Conservation (phyloP, 2,888 invertebrate genomes). For the Diloba caeruleocephala region DNA sequence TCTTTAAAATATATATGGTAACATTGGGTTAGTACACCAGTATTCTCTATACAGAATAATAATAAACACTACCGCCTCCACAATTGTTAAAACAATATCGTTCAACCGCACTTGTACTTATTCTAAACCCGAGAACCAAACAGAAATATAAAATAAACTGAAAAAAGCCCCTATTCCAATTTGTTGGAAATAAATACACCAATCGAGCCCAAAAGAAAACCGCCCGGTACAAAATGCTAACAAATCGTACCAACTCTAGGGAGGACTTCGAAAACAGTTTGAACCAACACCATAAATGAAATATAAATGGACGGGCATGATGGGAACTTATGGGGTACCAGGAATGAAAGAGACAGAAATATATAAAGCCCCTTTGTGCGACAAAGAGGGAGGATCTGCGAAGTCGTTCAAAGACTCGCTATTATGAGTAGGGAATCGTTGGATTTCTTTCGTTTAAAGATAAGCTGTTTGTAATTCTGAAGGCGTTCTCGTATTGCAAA, state of each 20-base stretch:
- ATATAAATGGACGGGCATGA: slow-evolving; percentile 57
- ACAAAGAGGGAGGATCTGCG: slow-evolving; percentile 31
- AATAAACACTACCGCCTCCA: slow-evolving; percentile 1
- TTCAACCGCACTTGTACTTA: slow-evolving; percentile 16
- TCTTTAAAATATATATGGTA: too few species aligned
- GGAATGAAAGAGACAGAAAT: slow-evolving; percentile 38
- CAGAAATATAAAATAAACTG: slow-evolving; percentile 29
- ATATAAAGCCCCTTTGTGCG: slow-evolving; percentile 15
- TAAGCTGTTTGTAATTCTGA: slow-evolving; percentile 61
- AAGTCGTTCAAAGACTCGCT: slow-evolving; percentile 53
- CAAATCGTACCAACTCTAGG: slow-evolving; percentile 57
- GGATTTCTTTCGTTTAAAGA: slow-evolving; percentile 59
- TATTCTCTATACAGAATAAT: slow-evolving; percentile 1
- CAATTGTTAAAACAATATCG: slow-evolving; percentile 11
- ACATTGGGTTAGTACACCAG: too few species aligned
- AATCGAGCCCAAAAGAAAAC: slow-evolving; percentile 48
- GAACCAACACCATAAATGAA: slow-evolving; percentile 63
- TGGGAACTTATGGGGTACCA: slow-evolving; percentile 49
- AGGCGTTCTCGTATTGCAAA: slow-evolving; percentile 53
- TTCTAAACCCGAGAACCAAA: slow-evolving; percentile 14
- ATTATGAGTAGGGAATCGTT: slow-evolving; percentile 52
- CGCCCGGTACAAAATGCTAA: slow-evolving; percentile 54
- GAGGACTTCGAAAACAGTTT: slow-evolving; percentile 63
- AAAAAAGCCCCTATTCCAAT: slow-evolving; percentile 27
- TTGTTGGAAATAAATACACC: slow-evolving; percentile 51